phyloP scores from a whole-genome alignment of 2,113 vertebrate genomes.

The Corythoichthys haematopterus region DNA sequence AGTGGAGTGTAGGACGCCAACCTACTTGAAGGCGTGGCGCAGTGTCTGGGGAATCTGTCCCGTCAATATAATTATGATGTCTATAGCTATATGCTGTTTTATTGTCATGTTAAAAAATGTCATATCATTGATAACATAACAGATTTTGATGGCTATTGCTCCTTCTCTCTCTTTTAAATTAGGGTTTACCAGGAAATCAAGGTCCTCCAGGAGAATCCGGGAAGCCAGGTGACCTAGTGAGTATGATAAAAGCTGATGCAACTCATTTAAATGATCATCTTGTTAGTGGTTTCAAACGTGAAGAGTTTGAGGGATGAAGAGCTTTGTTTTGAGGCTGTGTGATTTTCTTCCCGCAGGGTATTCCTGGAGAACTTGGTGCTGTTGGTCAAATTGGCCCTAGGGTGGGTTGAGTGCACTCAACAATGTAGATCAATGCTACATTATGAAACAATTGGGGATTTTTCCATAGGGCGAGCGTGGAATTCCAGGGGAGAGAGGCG shows the following conservation, averaged over 20 bases:
- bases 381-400: slow-evolving; percentile 88
- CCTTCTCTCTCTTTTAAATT: not conserved
- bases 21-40: too few relatives aligned
- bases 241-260: slow-evolving; percentile 18
- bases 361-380: slow-evolving; percentile 89
- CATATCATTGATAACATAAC: not conserved
- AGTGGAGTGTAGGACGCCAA: too few relatives aligned
- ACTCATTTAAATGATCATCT: too few relatives aligned
- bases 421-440: not conserved
- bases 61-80: too few relatives aligned
- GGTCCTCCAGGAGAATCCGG: slow-evolving; percentile 93
- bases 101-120: not conserved
- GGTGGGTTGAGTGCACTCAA: slow-evolving; percentile 67
- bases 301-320: not conserved
- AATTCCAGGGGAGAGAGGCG: slow-evolving; percentile 93
- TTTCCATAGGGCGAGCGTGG: slow-evolving; percentile 87
- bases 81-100: too few relatives aligned
- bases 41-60: too few relatives aligned
- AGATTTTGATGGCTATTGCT: not conserved
- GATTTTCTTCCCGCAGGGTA: slow-evolving; percentile 74
- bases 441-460: not conserved
- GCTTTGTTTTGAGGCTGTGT: too few relatives aligned
- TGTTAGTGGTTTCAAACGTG: not conserved
- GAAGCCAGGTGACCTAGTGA: slow-evolving; percentile 92
- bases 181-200: slow-evolving; percentile 94